Evolutionary conservation across 1,140 invertebrate genomes (phyloP).

Genomic region (Penaeus indicus): DNA sequence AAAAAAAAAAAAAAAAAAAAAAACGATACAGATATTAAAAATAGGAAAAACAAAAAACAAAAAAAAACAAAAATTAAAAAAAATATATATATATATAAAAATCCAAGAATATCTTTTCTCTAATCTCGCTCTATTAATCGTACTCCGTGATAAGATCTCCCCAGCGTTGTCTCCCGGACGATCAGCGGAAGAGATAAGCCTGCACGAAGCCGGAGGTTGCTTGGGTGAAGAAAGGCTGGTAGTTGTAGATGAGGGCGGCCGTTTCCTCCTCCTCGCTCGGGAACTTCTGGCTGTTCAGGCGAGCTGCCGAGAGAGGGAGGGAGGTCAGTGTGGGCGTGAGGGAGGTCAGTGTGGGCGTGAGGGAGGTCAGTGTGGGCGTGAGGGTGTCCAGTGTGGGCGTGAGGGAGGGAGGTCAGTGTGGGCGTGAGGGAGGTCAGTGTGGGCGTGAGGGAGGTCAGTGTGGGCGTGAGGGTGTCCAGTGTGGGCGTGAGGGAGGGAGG

Average conservation of each 20-base stretch:
- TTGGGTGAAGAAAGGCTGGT: slow-evolving; percentile 67
- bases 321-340: neutral
- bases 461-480: too few species aligned
- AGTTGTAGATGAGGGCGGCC: slow-evolving; percentile 69
- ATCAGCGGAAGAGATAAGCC: slow-evolving; percentile 67
- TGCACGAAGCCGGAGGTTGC: slow-evolving; percentile 66
- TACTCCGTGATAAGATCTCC: neutral
- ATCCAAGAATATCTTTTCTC: neutral
- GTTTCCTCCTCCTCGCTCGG: slow-evolving; percentile 67
- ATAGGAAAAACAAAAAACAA: too few species aligned
- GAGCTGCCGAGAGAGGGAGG: slow-evolving; percentile 67
- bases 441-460: too few species aligned
- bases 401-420: too few species aligned
- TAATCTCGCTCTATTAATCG: neutral
- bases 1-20: too few species aligned
- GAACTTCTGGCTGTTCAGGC: slow-evolving; percentile 69
- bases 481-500: too few species aligned
- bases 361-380: too few species aligned
- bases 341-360: too few species aligned
- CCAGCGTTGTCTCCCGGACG: neutral
- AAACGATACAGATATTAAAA: too few species aligned
- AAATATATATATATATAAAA: neutral
- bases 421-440: too few species aligned
- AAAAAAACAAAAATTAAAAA: too few species aligned
- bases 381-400: too few species aligned